A percentile compares a stretch with the other conserved stretches of the same genome.
Conservation (phyloP, 2,888 invertebrate genomes). For the Pristionchus arcanus region DNA sequence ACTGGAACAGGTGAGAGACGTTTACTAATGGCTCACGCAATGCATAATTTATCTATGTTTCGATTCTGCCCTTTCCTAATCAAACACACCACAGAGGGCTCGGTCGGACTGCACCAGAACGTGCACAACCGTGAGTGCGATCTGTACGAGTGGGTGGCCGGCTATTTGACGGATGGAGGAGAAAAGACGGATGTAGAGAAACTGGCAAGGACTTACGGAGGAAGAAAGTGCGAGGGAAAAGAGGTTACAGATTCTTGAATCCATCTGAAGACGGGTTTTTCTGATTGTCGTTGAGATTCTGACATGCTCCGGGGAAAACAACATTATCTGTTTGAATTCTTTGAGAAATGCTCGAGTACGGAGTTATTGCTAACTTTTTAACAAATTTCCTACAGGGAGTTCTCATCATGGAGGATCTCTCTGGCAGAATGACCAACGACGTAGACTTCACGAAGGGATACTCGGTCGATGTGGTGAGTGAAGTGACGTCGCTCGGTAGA, state of each 20-base stretch:
- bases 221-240: neutral
- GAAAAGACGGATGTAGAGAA: conserved; percentile 37
- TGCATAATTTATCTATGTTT: neutral
- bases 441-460: conserved; percentile 41
- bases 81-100: neutral
- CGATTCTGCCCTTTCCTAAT: conserved; percentile 9
- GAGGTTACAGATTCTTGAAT: neutral
- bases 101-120: conserved; percentile 24
- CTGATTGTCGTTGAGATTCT: neutral
- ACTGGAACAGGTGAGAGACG: neutral
- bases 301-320: neutral
- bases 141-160: conserved; percentile 39
- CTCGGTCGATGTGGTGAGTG: conserved; percentile 25
- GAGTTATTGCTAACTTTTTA: neutral
- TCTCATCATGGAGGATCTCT: conserved; percentile 51
- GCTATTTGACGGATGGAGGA: conserved; percentile 38
- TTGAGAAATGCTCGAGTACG: too few species aligned
- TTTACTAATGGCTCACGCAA: neutral
- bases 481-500: neutral
- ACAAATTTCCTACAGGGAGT: neutral
- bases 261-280: neutral
- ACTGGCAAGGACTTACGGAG: conserved; percentile 10
- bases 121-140: conserved; percentile 52
- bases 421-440: conserved; percentile 1
- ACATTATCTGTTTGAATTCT: too few species aligned